Conservation (phyloP, 2,113 vertebrate species). For the Mesoclemmys tuberculata region DNA sequence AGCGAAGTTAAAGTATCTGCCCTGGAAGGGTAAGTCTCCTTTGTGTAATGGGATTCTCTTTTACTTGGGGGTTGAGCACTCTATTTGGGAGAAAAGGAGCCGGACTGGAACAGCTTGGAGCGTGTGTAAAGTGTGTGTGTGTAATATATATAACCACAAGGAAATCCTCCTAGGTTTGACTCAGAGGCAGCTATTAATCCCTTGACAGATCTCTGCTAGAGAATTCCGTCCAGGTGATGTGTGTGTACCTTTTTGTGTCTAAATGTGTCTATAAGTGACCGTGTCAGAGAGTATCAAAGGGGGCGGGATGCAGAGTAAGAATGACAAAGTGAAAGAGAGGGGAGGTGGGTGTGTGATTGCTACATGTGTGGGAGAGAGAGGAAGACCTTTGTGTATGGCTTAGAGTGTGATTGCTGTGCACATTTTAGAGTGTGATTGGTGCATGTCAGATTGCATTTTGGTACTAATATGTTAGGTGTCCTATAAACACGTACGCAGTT, state of each 20-base stretch:
- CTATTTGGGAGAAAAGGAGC: background rate
- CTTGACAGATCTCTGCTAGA: constrained; percentile 22
- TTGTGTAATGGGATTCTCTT: rapidly evolving
- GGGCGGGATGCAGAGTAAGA: rapidly evolving
- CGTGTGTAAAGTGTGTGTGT: rapidly evolving
- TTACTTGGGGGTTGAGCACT: background rate
- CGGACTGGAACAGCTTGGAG: background rate
- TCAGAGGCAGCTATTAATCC: constrained; percentile 5
- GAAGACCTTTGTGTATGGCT: background rate
- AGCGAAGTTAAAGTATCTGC: background rate
- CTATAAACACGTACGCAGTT: background rate
- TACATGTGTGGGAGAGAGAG: background rate
- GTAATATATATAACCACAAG: rapidly evolving
- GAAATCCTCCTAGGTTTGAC: constrained; percentile 8
- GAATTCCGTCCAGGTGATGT: background rate
- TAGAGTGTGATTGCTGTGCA: background rate
- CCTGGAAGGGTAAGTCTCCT: constrained; percentile 20
- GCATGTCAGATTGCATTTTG: rapidly evolving
- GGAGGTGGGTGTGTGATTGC: background rate
- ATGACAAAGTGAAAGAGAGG: background rate
- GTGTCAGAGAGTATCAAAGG: rapidly evolving
- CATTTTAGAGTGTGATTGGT: rapidly evolving
- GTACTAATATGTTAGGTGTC: background rate
- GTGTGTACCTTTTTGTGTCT: background rate
- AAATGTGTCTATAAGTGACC: rapidly evolving